Base-by-base conservation (phyloP, 2,113 vertebrate genomes). In the Mus musculus region DNA sequence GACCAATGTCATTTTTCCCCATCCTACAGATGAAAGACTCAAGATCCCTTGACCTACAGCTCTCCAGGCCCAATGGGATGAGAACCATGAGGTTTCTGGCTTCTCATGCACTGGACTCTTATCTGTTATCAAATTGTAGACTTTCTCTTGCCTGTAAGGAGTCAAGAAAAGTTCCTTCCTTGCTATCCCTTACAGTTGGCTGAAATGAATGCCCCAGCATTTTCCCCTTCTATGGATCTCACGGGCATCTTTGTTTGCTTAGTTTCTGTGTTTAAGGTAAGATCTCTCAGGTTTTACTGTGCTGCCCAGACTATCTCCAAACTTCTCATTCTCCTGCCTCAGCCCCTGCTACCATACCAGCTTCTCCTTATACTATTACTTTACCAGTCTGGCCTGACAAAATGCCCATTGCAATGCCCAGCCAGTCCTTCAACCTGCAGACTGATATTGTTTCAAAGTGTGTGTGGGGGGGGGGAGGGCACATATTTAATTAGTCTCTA, bases 61-160 rank as follows among this genome's bases (percentile, higher is more conserved):
- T 72, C 14, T 22, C 3, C 19, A 22, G 46, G 30, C 4, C 28
- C 10, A 2, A 1, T 1, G 49, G 33, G 16, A n/a, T n/a, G n/a
- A 75, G 54, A 46, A 52, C 33, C 26, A 28, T 0, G 17, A 20
- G 6, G 4, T 61, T 61, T 71, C 76, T 63, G n/a, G 4, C 33
- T 84, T 80, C 77, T 56, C 36, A 14, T 10, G 7, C 0, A 71
- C 54, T 88, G 56, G 49, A 56, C 49, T 72, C 7, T 24, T 36
- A 12, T 0, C 7, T 17, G 14, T 63, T 91, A 17, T 33, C 16
- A 28, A 36, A 67, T 46, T 46, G 36, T 30, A 46, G 42, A 61
- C 8, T 52, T 71, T 39, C 65, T 24, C 63, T 65, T 22, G 1
- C 12, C 16, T n/a, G 1, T 49, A 86, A n/a, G 56, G 30, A 28